Base-by-base conservation (phyloP, 2,888 invertebrate genomes). In the Ganaspis brasiliensis region DNA sequence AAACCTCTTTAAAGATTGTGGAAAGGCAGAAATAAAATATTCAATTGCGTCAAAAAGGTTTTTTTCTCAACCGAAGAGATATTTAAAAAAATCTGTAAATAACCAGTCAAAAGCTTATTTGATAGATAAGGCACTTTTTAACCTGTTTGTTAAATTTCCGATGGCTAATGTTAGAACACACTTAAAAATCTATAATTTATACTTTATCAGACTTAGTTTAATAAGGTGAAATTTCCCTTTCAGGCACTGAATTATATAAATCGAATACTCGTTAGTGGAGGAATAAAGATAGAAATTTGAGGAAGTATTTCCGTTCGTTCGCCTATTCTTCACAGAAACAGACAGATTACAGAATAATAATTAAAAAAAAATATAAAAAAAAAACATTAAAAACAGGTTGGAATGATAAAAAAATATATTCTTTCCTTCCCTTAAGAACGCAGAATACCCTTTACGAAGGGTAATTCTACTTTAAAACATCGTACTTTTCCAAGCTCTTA, bases 311-410 rank as follows among this genome's bases (percentile, higher is more conserved):
- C 35, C n/a, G 10, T 59, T 59, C 35, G 12, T 40, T 63, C 12
- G 63, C 63, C 37, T 21, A 40, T 8, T 63, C 37, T 19, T 63
- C 40, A 63, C 35, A 63, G 63, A 63, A 63, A 63, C n/a, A 37
- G 40, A 63, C 21, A 63, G 21, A 24, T n/a, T n/a, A 10, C n/a
- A 61, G 9, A 9, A 35, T 19, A 26, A 26, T 61, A 72, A 19
- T 19, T 31, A 72, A 73, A 72, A 57, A 72, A 61, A 72, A 19
- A 55, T 19, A n/a, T 70, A 72, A 26, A 75, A 77, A 78, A 78
- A 49, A 14, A 63, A 21, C n/a, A n/a, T n/a, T 52, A 31, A 57
- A 67, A 52, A 52, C 59, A 67, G 57, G 73, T 63, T 59, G 77
- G 67, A 73, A 71, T 72, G 71, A 52, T 55, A 26, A 72, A 72